Evolutionary conservation across 2,113 vertebrate species (phyloP), one percentile per base, ranked within the genome.

Genomic region (Tinamus guttatus): DNA sequence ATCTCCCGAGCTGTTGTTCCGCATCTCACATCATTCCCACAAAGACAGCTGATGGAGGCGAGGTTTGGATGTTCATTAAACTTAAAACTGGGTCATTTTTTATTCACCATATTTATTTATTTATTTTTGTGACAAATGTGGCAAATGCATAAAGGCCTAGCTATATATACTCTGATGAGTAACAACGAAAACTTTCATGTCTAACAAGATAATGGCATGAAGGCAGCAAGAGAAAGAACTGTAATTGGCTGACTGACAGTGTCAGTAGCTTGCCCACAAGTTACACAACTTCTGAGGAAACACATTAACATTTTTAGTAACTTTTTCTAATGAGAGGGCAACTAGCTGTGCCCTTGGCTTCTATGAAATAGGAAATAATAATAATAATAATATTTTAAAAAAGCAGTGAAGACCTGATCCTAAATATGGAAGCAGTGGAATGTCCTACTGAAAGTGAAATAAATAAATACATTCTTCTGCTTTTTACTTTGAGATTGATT

Each of bases 401-500:
- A 75, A 82, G 22, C 4, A 8, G 8, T 58, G 47, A 64, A 84
- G 27, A 58, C 1, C 3, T 49, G 2, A 28, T 68, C 15, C 22
- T 74, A 71, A 77, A 24, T 41, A 69, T 47, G 71, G 64, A 83
- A 90, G 63, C 36, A 7, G 2, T 16, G 22, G 36, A 54, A 87
- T 77, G 12, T 2, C 49, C n/a, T 58, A 68, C 19, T 47, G 25
- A 41, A 54, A 36, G 27, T 36, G n/a, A 60, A 76, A 56, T 71
- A 85, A 27, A 51, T 27, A 70, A 92, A 85, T 83, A 45, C 7
- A 76, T 67, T 67, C 11, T 68, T 93, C 69, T 58, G 13, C 67
- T n/a, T 93, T 32, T 91, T 85, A 40, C 32, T 73, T 85, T 83
- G 68, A 77, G 68, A 81, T 34, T 67, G 38, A 62, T 52, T 89